These are phyloP conservation scores for Notiomystis cincta DNA, from an alignment of 2,113 vertebrate genomes.

Conservation along the genomic window DNA sequence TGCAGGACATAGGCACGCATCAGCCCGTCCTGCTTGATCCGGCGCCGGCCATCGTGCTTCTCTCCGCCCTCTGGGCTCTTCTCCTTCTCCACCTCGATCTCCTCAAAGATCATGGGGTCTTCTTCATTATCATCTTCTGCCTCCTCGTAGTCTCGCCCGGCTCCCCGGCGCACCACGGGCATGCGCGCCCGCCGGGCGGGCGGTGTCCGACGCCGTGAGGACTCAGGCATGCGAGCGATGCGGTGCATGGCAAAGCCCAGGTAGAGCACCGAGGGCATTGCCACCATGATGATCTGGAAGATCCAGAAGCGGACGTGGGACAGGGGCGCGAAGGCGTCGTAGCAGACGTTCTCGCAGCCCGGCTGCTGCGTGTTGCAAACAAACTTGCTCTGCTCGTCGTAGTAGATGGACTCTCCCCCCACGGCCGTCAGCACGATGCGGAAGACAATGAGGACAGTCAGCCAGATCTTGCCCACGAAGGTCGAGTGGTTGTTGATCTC, in stretches of 20 bases:
- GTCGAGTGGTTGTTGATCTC: slow-evolving; percentile 93
- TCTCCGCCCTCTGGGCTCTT: slow-evolving; percentile 40
- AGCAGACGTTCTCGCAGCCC: slow-evolving; percentile 89
- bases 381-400: slow-evolving; percentile 89
- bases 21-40: slow-evolving; percentile 83
- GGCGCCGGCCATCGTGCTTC: slow-evolving; percentile 74
- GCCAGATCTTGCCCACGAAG: slow-evolving; percentile 90
- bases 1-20: slow-evolving; percentile 86
- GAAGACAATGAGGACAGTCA: slow-evolving; percentile 85
- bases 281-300: slow-evolving; percentile 88
- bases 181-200: slow-evolving; percentile 41
- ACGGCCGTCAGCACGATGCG: slow-evolving; percentile 87
- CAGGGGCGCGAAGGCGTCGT: slow-evolving; percentile 83
- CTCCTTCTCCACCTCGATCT: slow-evolving; percentile 76
- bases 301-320: slow-evolving; percentile 89
- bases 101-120: slow-evolving; percentile 86
- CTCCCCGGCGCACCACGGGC: slow-evolving; percentile 71
- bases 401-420: slow-evolving; percentile 88
- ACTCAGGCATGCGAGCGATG: slow-evolving; percentile 73
- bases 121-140: slow-evolving; percentile 83
- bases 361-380: slow-evolving; percentile 88
- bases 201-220: background rate
- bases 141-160: slow-evolving; percentile 80
- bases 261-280: slow-evolving; percentile 84
- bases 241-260: slow-evolving; percentile 88